Percentiles rank a stretch among this genome's conserved stretches.
phyloP scores from a whole-genome alignment of 2,113 vertebrate species.

The Corythornis vintsioides region DNA sequence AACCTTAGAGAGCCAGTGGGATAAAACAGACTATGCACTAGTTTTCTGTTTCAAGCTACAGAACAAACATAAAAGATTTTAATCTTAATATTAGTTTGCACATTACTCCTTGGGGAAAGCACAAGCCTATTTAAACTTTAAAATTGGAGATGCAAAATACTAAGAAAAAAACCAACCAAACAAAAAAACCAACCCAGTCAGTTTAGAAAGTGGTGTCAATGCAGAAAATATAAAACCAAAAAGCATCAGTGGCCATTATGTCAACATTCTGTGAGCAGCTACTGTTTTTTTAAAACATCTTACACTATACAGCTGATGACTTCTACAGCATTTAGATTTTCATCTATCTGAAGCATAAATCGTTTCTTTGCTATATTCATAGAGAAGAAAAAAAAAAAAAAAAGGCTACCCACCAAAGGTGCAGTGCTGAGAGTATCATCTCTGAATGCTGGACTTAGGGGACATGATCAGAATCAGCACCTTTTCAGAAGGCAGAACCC shows the following conservation, averaged over 20 bases:
- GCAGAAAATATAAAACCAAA: not conserved
- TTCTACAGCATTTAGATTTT: not conserved
- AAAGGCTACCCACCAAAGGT: not conserved
- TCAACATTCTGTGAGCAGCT: not conserved
- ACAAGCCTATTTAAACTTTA: slow-evolving; percentile 67
- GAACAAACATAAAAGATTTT: slow-evolving; percentile 79
- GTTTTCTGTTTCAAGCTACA: slow-evolving; percentile 75
- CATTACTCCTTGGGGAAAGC: slow-evolving; percentile 67
- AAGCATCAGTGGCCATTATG: not conserved
- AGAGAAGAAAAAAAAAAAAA: not conserved
- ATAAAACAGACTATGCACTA: slow-evolving; percentile 75
- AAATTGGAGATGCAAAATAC: slow-evolving; percentile 45
- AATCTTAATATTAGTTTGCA: slow-evolving; percentile 74
- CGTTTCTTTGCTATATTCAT: not conserved
- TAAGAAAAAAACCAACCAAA: not conserved
- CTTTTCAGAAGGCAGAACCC: slow-evolving; percentile 5
- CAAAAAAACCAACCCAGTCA: not conserved
- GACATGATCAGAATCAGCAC: not conserved
- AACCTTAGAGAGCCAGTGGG: slow-evolving; percentile 80
- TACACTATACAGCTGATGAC: too few species aligned
- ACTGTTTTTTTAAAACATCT: not conserved
- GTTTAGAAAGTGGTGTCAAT: slow-evolving; percentile 11
- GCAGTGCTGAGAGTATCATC: not conserved
- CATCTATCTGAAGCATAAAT: not conserved
- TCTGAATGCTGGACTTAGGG: not conserved